Evolutionary conservation across 2,888 invertebrate genomes (phyloP), one percentile per base, ranked within the genome.

Genomic region (Coremacera marginata): DNA sequence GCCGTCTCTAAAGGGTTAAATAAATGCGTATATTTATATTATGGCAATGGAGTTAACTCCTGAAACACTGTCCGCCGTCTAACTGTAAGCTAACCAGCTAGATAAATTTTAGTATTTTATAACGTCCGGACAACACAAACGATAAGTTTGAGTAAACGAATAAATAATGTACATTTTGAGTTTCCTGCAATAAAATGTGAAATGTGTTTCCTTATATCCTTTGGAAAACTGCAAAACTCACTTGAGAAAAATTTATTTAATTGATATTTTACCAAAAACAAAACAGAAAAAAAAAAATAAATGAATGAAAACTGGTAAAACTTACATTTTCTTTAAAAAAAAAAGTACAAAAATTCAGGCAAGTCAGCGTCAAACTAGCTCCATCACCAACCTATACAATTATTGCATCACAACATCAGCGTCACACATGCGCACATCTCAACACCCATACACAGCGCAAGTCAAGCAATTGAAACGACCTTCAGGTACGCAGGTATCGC

Each of bases 331-430:
- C 31, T 5, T 4, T 11, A 14, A 44, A 44, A 44, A 44, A 37
- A 22, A 34, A 67, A 67, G 22, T 22, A 37, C 4, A 19, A 67
- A 67, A 14, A n/a, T 37, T 25, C 37, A 14, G 19, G 19, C 8
- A 11, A 19, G 22, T 22, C 34, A 65, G 19, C 19, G 55, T 55
- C 60, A 27, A 37, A 57, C 14, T 34, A 57, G 75, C 67, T 57
- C 57, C 75, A 68, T 75, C 75, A 37, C 68, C 67, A 57, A 60
- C 67, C 25, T 9, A 67, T 68, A 49, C 55, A 31, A 37, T n/a
- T 57, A 34, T 71, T 71, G 37, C 71, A 57, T 71, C 57, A 71
- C 31, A 44, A 44, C 44, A 44, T 44, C 44, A 44, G 11, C 11
- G 44, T 22, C 25, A 14, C 68, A 44, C 49, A 25, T 37, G 25